Conservation (phyloP, 2,888 invertebrate genomes). For the Lissocephala sabroskyi region DNA sequence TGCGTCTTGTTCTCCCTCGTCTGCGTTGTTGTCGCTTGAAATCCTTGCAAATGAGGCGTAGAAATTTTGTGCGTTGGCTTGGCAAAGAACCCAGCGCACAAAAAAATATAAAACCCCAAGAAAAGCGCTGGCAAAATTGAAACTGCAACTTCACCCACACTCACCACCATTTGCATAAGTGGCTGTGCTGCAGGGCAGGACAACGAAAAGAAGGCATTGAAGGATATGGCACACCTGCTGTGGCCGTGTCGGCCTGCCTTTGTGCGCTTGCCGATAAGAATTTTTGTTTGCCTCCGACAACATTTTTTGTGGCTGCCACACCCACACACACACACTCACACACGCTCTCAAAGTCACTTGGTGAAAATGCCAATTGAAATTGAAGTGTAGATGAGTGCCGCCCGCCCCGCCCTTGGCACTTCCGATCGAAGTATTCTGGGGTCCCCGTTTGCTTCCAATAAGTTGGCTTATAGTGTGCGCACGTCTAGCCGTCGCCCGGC, state of each 20-base stretch:
- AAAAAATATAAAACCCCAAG: conserved; percentile 7
- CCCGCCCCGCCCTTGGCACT: too few relatives aligned
- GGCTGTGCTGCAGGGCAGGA: too few relatives aligned
- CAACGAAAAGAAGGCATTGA: too few relatives aligned
- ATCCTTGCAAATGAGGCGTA: conserved; percentile 51
- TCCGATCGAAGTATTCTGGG: too few relatives aligned
- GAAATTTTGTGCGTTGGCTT: conserved; percentile 30
- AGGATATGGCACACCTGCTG: conserved; percentile 6
- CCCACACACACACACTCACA: conserved; percentile 18
- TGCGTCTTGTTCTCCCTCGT: neutral
- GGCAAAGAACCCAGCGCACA: conserved; percentile 15
- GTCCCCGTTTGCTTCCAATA: conserved; percentile 20
- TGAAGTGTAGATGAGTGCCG: conserved; percentile 52
- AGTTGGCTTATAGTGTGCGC: conserved; percentile 34
- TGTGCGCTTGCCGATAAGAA: conserved; percentile 50
- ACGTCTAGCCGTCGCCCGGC: conserved; percentile 25
- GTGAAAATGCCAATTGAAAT: conserved; percentile 57
- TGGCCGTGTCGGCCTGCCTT: conserved; percentile 19
- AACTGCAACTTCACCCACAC: conserved; percentile 1
- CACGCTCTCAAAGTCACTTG: too few relatives aligned
- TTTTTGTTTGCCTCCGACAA: conserved; percentile 49
- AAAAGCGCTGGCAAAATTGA: neutral
- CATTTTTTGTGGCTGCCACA: conserved; percentile 53
- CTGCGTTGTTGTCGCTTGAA: conserved; percentile 21
- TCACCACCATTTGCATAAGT: neutral